These are phyloP conservation scores for Molossus molossus DNA, from an alignment of 2,797 vertebrate genomes.

Conservation along the genomic window DNA sequence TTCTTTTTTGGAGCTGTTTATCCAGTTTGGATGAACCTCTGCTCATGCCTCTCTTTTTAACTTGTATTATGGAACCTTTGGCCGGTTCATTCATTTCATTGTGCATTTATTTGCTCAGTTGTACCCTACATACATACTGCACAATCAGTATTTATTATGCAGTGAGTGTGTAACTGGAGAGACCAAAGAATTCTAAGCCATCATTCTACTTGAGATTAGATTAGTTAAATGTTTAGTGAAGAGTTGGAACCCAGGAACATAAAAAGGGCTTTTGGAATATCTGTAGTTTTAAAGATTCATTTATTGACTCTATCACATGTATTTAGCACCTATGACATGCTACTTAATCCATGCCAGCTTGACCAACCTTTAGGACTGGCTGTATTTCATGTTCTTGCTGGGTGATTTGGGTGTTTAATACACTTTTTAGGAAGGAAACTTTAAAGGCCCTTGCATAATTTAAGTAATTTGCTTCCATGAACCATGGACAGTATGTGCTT, in stretches of 20 bases:
- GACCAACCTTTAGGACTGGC: neutral
- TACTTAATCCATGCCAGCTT: constrained; percentile 42
- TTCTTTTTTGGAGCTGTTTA: neutral
- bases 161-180: neutral
- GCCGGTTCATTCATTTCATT: neutral
- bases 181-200: neutral
- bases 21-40: neutral
- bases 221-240: constrained; percentile 34
- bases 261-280: neutral
- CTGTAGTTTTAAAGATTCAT: constrained; percentile 34
- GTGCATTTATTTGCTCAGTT: neutral
- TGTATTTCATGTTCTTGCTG: constrained; percentile 33
- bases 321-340: neutral
- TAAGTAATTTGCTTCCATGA: constrained; percentile 19
- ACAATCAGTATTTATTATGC: neutral
- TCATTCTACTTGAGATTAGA: constrained; percentile 13
- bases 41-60: neutral
- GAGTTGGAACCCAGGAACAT: constrained; percentile 48
- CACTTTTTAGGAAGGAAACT: constrained; percentile 32
- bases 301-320: constrained; percentile 39
- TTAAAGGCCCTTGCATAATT: constrained; percentile 52
- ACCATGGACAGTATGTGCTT: constrained; percentile 6
- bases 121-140: neutral
- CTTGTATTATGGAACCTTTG: constrained; percentile 4
- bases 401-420: constrained; percentile 47